phyloP scores from a whole-genome alignment of 2,888 invertebrate species.

The Lamellibrachia satsuma region DNA sequence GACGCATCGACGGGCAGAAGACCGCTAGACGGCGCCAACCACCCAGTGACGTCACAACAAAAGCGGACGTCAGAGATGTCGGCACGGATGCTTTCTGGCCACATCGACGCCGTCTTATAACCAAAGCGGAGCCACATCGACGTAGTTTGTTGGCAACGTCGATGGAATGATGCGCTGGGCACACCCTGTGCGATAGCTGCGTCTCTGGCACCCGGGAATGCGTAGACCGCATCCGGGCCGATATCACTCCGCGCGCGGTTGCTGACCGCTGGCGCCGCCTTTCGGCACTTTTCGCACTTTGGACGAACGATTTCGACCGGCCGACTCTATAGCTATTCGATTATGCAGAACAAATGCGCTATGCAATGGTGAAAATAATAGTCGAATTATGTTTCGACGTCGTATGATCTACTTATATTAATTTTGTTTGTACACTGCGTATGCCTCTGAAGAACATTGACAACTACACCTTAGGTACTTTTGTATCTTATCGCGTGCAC shows the following conservation, averaged over 20 bases:
- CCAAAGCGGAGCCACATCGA: not conserved
- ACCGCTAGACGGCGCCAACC: not conserved
- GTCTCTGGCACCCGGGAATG: not conserved
- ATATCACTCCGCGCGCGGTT: not conserved
- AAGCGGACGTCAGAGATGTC: not conserved
- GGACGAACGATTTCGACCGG: conserved; percentile 6
- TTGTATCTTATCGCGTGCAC: conserved; percentile 4
- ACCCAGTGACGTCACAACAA: not conserved
- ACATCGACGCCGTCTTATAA: not conserved
- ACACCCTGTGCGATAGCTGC: not conserved
- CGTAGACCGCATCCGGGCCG: not conserved
- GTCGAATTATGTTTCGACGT: not conserved
- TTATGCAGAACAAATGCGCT: conserved; percentile 12
- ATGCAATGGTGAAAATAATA: not conserved
- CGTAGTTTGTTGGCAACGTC: not conserved
- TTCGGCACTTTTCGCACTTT: conserved; percentile 12
- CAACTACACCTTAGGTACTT: not conserved
- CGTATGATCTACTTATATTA: not conserved
- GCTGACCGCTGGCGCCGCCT: conserved; percentile 10
- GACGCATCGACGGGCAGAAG: not conserved
- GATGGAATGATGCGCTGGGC: not conserved
- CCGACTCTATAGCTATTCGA: not conserved
- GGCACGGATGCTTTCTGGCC: not conserved
- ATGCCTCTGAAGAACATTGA: not conserved
- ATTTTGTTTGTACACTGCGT: not conserved